These are phyloP conservation scores for Tiliacea citrago DNA, from an alignment of 2,888 invertebrate species.

Conservation along the genomic window DNA sequence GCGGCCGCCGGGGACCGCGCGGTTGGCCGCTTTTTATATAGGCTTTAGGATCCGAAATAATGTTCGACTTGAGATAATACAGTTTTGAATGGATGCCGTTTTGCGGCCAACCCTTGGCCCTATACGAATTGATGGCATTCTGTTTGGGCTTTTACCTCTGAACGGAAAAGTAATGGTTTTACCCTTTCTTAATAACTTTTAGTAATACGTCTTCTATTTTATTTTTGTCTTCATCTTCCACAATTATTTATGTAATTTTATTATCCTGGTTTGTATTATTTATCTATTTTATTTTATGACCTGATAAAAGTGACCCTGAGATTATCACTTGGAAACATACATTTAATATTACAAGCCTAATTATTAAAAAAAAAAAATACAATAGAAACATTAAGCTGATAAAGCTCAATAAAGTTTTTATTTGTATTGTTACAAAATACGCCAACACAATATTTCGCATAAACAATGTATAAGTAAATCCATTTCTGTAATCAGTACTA, in stretches of 20 bases:
- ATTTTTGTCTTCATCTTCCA: conserved; percentile 4
- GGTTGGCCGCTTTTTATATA: conserved; percentile 80
- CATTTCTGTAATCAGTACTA: conserved; percentile 88
- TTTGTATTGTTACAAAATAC: conserved; percentile 21
- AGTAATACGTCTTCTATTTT: conserved; percentile 32
- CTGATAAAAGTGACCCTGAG: conserved; percentile 25
- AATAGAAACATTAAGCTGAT: conserved; percentile 15
- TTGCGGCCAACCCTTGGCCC: conserved; percentile 65
- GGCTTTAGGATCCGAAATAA: conserved; percentile 75
- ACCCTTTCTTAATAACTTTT: conserved; percentile 40
- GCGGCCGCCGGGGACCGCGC: conserved; percentile 82
- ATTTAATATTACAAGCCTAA: conserved; percentile 13
- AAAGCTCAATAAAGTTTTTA: conserved; percentile 33
- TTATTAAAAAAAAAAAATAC: conserved; percentile 33
- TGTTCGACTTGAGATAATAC: conserved; percentile 76
- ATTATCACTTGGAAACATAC: conserved; percentile 17
- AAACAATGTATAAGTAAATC: conserved; percentile 78
- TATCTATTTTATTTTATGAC: conserved; percentile 19
- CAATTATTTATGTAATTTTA: conserved; percentile 16
- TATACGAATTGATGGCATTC: conserved; percentile 65
- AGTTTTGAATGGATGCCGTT: conserved; percentile 74
- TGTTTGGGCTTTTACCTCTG: conserved; percentile 53
- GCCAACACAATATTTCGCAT: conserved; percentile 48
- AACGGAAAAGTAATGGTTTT: conserved; percentile 37
- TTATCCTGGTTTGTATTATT: conserved; percentile 3